Conservation (phyloP, 2,113 vertebrate genomes). For the Azemiops feae region DNA sequence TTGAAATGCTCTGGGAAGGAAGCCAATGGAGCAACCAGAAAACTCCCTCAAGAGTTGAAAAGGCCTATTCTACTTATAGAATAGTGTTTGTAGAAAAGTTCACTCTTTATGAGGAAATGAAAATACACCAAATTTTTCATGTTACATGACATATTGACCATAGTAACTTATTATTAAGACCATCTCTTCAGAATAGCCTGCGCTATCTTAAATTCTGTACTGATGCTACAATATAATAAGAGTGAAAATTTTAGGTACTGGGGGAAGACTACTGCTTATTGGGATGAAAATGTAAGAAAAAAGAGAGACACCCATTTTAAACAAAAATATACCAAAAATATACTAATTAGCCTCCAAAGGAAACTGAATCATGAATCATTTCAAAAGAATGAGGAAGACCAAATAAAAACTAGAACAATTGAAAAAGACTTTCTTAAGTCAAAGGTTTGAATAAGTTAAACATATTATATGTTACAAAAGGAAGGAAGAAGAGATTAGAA, state of each 20-base stretch:
- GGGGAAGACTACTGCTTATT: not conserved
- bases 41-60: not conserved
- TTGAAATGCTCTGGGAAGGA: not conserved
- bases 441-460: not conserved
- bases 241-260: not conserved
- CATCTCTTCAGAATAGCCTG: not conserved
- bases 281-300: not conserved
- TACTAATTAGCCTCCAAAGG: not conserved
- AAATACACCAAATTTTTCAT: not conserved
- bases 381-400: not conserved
- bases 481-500: not conserved
- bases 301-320: not conserved
- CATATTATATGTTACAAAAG: not conserved
- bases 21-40: not conserved
- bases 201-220: not conserved
- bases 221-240: not conserved
- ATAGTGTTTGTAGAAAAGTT: not conserved
- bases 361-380: not conserved
- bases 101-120: not conserved
- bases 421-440: not conserved
- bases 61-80: not conserved
- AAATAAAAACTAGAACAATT: not conserved
- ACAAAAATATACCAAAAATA: not conserved
- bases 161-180: not conserved
- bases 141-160: not conserved